phyloP scores from a whole-genome alignment of 1,140 invertebrate genomes.

The Calosoma granatense region DNA sequence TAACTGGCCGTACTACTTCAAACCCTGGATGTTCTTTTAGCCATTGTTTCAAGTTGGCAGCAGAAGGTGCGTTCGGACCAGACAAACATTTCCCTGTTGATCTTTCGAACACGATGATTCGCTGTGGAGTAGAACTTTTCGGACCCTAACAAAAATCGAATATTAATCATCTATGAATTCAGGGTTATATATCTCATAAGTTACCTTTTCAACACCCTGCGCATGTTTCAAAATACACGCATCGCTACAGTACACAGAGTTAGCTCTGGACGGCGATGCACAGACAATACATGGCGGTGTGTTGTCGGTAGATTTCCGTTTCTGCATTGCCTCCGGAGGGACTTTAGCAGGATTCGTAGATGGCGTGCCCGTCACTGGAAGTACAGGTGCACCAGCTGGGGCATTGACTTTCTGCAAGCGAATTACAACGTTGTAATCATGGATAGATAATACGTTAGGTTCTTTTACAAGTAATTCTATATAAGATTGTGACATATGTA shows the following conservation, averaged over 20 bases:
- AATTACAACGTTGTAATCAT: too few species aligned
- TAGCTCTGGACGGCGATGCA: conserved; percentile 55
- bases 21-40: conserved; percentile 76
- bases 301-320: conserved; percentile 17
- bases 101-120: conserved; percentile 65
- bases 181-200: too few species aligned
- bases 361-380: background rate
- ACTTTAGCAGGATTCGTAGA: background rate
- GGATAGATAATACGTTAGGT: too few species aligned
- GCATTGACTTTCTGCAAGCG: background rate
- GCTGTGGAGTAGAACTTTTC: conserved; percentile 13
- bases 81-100: conserved; percentile 64
- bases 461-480: too few species aligned
- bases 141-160: conserved; percentile 10
- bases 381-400: background rate
- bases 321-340: background rate
- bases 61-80: conserved; percentile 66
- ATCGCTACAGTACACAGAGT: conserved; percentile 80
- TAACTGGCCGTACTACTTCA: conserved; percentile 62
- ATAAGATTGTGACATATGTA: too few species aligned
- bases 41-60: conserved; percentile 68
- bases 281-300: conserved; percentile 59
- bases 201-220: conserved; percentile 51
- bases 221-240: conserved; percentile 78
- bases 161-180: background rate